Conservation (phyloP, 2,888 invertebrate genomes). For the Gerris lacustris region DNA sequence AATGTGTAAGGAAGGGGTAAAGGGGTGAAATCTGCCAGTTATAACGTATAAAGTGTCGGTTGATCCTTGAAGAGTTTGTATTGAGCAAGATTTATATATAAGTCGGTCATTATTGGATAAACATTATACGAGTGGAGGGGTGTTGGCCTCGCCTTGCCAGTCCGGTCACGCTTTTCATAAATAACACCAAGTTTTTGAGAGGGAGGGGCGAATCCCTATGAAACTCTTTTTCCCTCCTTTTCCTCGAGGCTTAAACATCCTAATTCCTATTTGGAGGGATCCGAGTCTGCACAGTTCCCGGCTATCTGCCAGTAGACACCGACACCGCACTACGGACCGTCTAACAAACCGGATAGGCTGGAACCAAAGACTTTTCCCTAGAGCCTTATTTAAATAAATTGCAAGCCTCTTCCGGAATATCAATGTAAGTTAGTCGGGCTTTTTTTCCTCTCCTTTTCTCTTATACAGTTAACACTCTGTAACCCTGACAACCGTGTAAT, state of each 20-base stretch:
- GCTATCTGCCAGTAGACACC: background rate
- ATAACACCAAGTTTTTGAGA: constrained; percentile 1
- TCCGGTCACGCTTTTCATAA: constrained; percentile 1
- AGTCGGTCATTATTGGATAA: constrained; percentile 1
- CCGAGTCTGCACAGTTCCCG: background rate
- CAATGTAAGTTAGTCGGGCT: background rate
- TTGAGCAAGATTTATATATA: background rate
- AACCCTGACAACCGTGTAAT: background rate
- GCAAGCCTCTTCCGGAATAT: background rate
- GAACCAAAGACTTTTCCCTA: background rate
- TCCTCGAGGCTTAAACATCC: background rate
- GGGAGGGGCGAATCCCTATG: background rate
- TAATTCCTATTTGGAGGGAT: constrained; percentile 1
- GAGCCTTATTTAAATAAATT: constrained; percentile 1
- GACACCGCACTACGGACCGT: too few species aligned
- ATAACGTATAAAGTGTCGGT: too few species aligned
- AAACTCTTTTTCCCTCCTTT: background rate
- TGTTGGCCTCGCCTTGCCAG: background rate
- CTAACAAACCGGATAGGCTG: too few species aligned
- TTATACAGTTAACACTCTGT: background rate
- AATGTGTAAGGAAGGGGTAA: too few species aligned
- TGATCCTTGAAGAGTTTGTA: background rate
- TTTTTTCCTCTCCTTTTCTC: too few species aligned
- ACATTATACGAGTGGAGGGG: background rate
- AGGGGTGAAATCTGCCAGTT: too few species aligned